phyloP scores from a whole-genome alignment of 2,113 vertebrate genomes.

The Aphelocoma coerulescens region DNA sequence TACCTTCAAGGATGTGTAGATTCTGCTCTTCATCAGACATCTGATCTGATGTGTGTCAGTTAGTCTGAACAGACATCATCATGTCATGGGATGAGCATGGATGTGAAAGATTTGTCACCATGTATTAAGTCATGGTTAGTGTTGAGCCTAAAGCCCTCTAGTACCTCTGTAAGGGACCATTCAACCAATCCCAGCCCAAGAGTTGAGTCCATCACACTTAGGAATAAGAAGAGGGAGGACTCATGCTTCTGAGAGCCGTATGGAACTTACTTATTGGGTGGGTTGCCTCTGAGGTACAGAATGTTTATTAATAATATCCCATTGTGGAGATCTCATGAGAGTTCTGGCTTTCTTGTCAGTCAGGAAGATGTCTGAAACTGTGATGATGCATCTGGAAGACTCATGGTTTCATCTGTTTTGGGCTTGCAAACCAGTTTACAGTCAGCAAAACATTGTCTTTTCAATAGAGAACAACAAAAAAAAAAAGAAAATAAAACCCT shows the following conservation, averaged over 20 bases:
- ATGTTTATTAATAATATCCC: neutral
- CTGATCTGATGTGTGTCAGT: neutral
- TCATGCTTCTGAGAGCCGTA: neutral
- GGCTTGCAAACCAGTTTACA: neutral
- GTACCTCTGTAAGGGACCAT: neutral
- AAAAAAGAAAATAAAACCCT: neutral
- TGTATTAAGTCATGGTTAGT: neutral
- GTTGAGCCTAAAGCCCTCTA: neutral
- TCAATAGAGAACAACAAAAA: neutral
- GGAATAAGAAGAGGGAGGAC: neutral
- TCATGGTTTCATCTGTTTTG: neutral
- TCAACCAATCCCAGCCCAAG: neutral
- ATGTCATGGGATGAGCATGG: neutral
- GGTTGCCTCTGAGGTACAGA: neutral
- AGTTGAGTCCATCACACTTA: neutral
- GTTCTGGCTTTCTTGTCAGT: neutral
- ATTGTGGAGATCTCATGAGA: neutral
- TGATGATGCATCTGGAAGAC: neutral
- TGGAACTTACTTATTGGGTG: neutral
- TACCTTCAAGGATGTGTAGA: neutral
- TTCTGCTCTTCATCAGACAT: neutral
- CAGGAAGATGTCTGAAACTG: neutral
- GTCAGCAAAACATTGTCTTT: neutral
- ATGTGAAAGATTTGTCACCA: neutral
- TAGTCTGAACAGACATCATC: neutral